Percentiles rank a stretch among this genome's conserved stretches.
Evolutionary conservation across 2,113 vertebrate species (phyloP).

Genomic region (Prionailurus viverrinus): DNA sequence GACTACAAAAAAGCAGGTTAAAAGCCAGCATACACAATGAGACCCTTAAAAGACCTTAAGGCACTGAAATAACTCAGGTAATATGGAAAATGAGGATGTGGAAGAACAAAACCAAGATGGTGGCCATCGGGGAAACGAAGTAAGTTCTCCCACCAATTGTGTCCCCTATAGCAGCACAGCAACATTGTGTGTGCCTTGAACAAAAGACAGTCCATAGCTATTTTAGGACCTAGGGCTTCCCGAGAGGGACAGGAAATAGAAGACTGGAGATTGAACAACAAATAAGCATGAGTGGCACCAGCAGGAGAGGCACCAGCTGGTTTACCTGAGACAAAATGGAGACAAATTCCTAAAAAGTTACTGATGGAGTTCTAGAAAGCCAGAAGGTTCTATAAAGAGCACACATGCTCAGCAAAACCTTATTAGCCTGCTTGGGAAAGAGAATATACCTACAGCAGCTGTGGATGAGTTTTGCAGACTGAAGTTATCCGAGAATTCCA

Average conservation of each 20-base stretch:
- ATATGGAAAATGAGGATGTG: background rate
- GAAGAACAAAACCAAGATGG: conserved; percentile 47
- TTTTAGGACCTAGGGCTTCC: background rate
- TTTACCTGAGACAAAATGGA: background rate
- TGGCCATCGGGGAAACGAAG: background rate
- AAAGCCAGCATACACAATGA: background rate
- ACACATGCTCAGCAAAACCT: background rate
- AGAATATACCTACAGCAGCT: background rate
- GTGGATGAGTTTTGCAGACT: background rate
- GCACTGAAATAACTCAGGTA: background rate
- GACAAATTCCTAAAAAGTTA: background rate
- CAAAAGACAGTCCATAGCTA: background rate
- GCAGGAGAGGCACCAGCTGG: background rate
- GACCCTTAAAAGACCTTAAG: background rate
- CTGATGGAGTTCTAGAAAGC: background rate
- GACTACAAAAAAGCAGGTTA: background rate
- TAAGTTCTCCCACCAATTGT: background rate
- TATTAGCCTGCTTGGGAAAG: background rate
- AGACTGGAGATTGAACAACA: background rate
- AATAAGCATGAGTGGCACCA: background rate
- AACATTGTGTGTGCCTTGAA: background rate
- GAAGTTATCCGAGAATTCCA: conserved; percentile 12
- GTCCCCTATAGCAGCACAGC: background rate
- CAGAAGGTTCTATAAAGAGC: background rate
- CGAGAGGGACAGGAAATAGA: background rate